phyloP scores from a whole-genome alignment of 2,113 vertebrate species.

The Tragelaphus scriptus region DNA sequence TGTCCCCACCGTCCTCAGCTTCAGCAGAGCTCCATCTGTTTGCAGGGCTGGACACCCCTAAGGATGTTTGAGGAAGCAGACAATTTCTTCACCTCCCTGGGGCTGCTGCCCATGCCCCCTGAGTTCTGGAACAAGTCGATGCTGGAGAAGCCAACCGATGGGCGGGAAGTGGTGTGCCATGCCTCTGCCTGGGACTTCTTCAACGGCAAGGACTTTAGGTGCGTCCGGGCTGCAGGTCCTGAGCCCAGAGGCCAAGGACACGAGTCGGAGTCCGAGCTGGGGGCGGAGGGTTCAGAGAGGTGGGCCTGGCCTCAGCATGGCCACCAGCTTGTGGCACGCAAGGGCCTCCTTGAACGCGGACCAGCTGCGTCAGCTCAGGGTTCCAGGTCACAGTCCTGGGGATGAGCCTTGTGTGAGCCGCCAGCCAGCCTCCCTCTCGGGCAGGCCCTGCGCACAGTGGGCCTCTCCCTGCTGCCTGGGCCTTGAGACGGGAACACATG shows the following conservation, averaged over 20 bases:
- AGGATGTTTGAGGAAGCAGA: slow-evolving; percentile 94
- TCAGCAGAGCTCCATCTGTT: not conserved
- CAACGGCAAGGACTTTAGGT: slow-evolving; percentile 87
- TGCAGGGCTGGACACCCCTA: slow-evolving; percentile 88
- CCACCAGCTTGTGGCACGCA: not conserved
- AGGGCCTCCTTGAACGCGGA: not conserved
- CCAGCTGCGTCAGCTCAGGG: not conserved
- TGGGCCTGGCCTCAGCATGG: not conserved
- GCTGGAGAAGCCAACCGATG: slow-evolving; percentile 78
- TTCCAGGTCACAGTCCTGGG: not conserved
- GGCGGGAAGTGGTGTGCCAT: slow-evolving; percentile 84
- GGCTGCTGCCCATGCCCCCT: slow-evolving; percentile 83
- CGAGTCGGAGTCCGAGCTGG: not conserved
- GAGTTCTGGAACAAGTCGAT: slow-evolving; percentile 88
- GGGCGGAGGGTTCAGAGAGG: not conserved
- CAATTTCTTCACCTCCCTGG: slow-evolving; percentile 89
- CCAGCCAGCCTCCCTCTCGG: not conserved
- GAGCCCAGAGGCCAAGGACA: not conserved
- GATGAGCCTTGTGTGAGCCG: not conserved
- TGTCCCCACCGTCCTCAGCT: not conserved
- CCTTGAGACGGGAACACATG: not conserved
- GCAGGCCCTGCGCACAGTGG: accelerated
- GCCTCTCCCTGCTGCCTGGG: not conserved
- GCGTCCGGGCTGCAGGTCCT: not conserved
- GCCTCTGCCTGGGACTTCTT: slow-evolving; percentile 89